Evolutionary conservation across 2,888 invertebrate species (phyloP).

Genomic region (Camponotus fellah): DNA sequence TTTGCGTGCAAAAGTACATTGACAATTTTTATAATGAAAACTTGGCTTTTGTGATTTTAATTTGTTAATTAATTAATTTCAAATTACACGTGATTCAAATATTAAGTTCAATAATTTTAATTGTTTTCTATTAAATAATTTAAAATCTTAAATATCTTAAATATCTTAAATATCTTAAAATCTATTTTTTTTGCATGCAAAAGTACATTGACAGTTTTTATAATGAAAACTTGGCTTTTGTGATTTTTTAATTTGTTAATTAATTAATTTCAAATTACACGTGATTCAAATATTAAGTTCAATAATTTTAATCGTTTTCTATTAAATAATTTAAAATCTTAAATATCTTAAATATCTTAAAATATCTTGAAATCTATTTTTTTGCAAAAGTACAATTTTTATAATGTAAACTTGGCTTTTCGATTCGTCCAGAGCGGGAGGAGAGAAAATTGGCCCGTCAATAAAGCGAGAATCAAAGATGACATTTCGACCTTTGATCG

Average conservation of each 20-base stretch:
- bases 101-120: not conserved
- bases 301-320: not conserved
- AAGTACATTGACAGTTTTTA: not conserved
- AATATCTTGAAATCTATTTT: no score
- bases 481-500: conserved; percentile 49
- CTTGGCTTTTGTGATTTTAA: no score
- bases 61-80: not conserved
- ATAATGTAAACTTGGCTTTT: conserved; percentile 16
- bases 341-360: no score
- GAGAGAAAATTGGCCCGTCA: conserved; percentile 23
- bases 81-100: no score
- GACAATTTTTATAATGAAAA: not conserved
- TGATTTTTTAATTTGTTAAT: not conserved
- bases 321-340: conserved; percentile 27
- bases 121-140: conserved; percentile 21
- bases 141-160: not conserved
- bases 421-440: no score
- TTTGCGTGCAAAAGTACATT: not conserved
- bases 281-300: no score
- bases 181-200: not conserved
- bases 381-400: not conserved
- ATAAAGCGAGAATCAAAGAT: conserved; percentile 52
- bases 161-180: no score
- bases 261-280: not conserved
- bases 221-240: conserved; percentile 17